Base-by-base conservation (phyloP, 2,113 vertebrate genomes). In the Myotis brandtii region DNA sequence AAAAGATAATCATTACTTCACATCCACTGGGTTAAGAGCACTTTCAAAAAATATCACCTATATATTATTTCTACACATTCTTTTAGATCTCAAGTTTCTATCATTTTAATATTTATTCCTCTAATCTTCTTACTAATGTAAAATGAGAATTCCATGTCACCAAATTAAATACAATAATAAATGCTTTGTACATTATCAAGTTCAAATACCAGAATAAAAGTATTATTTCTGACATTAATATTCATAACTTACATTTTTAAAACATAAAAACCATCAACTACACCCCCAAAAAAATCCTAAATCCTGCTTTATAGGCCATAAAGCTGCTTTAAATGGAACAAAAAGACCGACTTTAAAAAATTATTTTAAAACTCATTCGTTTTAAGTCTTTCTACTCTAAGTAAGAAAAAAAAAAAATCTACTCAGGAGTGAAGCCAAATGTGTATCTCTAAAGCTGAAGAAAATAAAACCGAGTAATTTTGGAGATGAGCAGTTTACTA, bases 161-260 rank as follows among this genome's bases (percentile, higher is more conserved):
- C 88, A 91, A 90, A 48, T 73, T 84, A 77, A 88, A 86, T 59
- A 17, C 13, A 86, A 11, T 56, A 89, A 79, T 11, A 93, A 95
- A 93, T 77, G 18, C 2, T 79, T 92, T 89, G 13, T 66, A 87
- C 3, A 85, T 50, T 52, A 73, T 67, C 21, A 86, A 37, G 34
- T 73, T 89, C 76, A 82, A 91, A 96, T 82, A 73, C 7, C 40
- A 86, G 32, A 75, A 83, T 87, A 83, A 81, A 93, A 72, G n/a
- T 43, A 56, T 48, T 80, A 84, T 80, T 84, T 96, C 85, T 94
- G 32, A 92, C 6, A 85, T 37, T 72, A 96, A 87, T 81, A 70
- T 73, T 95, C 16, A 72, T 81, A 73, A 89, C 4, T 79, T 94
- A 73, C 3, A 93, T 82, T 59, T 93, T 93, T 89, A 59, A 32